These are phyloP conservation scores for Atlantisia rogersi DNA, from an alignment of 2,113 vertebrate species.

Conservation along the genomic window DNA sequence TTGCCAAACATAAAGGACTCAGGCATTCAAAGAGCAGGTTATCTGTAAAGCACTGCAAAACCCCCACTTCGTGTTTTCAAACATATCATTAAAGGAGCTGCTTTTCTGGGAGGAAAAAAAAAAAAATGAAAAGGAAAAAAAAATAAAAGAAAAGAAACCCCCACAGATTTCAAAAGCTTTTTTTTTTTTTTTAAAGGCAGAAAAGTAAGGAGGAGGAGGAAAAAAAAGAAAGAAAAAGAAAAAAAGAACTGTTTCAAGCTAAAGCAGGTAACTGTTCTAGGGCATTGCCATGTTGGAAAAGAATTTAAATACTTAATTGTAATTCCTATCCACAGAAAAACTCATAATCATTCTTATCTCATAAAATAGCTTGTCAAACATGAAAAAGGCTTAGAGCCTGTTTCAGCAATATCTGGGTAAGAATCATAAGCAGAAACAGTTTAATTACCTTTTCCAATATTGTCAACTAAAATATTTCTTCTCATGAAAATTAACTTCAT, in stretches of 20 bases:
- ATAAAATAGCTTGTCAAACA: constrained; percentile 35
- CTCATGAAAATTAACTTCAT: not conserved
- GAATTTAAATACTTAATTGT: constrained; percentile 40
- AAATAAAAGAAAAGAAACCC: not conserved
- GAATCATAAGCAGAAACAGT: constrained; percentile 17
- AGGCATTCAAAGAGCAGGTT: constrained; percentile 7
- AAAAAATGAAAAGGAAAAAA: no score
- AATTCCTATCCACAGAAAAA: constrained; percentile 40
- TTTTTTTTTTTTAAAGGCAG: not conserved
- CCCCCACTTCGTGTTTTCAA: not conserved
- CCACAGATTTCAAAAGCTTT: not conserved
- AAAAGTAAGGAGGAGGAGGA: not conserved
- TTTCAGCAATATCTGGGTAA: not conserved
- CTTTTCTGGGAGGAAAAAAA: not conserved
- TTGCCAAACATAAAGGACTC: not conserved
- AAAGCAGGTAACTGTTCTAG: constrained; percentile 9
- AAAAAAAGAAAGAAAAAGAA: not conserved
- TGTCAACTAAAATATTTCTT: not conserved
- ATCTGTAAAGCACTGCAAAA: not conserved
- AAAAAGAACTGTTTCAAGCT: not conserved
- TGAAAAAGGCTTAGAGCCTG: not conserved
- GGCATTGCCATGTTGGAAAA: not conserved
- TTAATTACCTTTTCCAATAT: constrained; percentile 35
- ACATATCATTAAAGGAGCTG: not conserved
- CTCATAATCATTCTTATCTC: constrained; percentile 49